Base-by-base conservation (phyloP, 2,888 invertebrate species). In the Papilio gigon region DNA sequence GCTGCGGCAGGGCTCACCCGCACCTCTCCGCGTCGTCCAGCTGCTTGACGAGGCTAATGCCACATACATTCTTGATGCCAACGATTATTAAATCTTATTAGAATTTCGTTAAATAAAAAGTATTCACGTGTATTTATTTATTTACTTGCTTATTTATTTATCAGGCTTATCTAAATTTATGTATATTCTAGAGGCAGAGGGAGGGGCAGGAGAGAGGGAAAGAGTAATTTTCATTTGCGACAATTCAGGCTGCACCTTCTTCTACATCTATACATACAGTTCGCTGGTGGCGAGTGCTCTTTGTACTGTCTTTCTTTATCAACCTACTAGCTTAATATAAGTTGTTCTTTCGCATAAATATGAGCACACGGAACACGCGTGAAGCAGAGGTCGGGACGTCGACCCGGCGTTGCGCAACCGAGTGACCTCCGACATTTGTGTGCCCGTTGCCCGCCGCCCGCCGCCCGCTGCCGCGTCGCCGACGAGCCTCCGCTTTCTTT, bases 401-500 rank as follows among this genome's bases (percentile, higher is more conserved):
- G 63, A 25, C 50, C 50, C 30, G 22, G 5, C 12, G 44, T 65
- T 58, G 22, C 65, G 58, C 42, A 65, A 58, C 65, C 35, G 47
- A 33, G 8, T 58, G 65, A 30, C 40, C 56, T 42, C 37, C 42
- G 44, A n/a, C 50, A 35, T 56, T 40, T 33, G 42, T 30, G 33
- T 40, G 65, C 40, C 14, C 37, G 17, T 0, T 2, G 40, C n/a
- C n/a, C 40, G 40, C 22, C 44, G 42, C 4, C 42, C 42, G 17
- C 0, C 42, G 40, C 42, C 6, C 17, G 9, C 20, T 17, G 27
- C 2, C 17, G 14, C 47, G 11, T 4, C 25, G 4, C 4, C 27
- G 30, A 27, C 27, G 9, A 30, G 30, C 53, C 42, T 40, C 58
- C 33, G 33, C 65, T 65, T 65, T 65, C 65, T 65, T 65, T 65